A percentile compares a stretch with the other conserved stretches of the same genome.
Evolutionary conservation across 1,140 invertebrate species (phyloP).

Genomic region (Lordiphosa clarofinis): DNA sequence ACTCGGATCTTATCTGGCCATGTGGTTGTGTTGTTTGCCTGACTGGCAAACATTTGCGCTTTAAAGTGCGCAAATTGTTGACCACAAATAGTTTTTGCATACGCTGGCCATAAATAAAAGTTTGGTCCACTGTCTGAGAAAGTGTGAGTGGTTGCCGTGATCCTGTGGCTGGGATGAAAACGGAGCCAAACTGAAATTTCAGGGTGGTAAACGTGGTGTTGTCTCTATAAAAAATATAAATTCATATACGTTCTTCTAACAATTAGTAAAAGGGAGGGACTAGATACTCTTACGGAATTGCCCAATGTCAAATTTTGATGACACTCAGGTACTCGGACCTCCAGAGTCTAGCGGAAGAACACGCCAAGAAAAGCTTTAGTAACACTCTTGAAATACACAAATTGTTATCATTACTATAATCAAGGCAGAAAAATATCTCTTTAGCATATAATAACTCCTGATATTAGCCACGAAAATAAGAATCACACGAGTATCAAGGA

Average conservation of each 20-base stretch:
- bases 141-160: not conserved
- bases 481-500: no score
- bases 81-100: constrained; percentile 44
- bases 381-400: no score
- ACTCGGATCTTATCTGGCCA: constrained; percentile 63
- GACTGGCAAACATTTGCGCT: constrained; percentile 25
- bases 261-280: no score
- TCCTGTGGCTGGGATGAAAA: constrained; percentile 1
- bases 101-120: constrained; percentile 27
- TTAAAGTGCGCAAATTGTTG: constrained; percentile 38
- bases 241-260: not conserved
- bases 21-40: constrained; percentile 3
- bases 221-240: no score
- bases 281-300: not conserved
- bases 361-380: no score
- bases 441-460: no score
- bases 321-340: no score
- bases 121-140: constrained; percentile 8
- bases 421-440: no score
- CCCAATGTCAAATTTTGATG: no score
- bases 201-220: not conserved
- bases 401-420: no score
- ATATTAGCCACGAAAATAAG: no score
- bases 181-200: constrained; percentile 5
- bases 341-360: no score